These are phyloP conservation scores for Strigops habroptila DNA, from an alignment of 2,113 vertebrate species.

Conservation along the genomic window DNA sequence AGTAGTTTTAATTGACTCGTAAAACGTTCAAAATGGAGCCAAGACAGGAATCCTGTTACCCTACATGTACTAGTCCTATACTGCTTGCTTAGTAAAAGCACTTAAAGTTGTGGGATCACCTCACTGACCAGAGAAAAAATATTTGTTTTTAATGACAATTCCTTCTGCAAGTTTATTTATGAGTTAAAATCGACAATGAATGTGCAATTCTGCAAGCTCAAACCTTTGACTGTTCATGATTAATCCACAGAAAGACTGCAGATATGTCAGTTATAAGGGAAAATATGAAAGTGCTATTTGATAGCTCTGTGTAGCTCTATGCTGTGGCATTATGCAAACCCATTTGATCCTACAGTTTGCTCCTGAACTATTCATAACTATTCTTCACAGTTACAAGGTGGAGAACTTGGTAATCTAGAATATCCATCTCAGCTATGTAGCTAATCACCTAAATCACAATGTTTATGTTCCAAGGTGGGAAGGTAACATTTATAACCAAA, in stretches of 20 bases:
- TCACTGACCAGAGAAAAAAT: background rate
- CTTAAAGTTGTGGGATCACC: background rate
- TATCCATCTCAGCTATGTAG: background rate
- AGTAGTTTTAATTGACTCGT: slow-evolving; percentile 51
- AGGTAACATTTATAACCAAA: background rate
- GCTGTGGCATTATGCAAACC: background rate
- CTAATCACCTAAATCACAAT: background rate
- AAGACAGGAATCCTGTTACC: slow-evolving; percentile 4
- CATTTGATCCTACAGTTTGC: background rate
- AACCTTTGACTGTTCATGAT: background rate
- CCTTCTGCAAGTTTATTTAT: background rate
- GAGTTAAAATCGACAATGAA: background rate
- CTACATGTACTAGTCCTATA: background rate
- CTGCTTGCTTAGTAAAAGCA: background rate
- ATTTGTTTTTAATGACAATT: background rate
- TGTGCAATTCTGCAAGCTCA: background rate
- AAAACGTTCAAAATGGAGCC: background rate
- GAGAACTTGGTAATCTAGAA: background rate
- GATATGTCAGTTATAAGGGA: background rate
- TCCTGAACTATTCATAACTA: background rate
- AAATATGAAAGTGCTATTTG: background rate
- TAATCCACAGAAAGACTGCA: background rate
- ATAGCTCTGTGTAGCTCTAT: background rate
- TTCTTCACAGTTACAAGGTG: background rate
- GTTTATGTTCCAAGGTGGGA: background rate